phyloP scores from a whole-genome alignment of 2,797 vertebrate genomes.

The Adelosebastes latens region DNA sequence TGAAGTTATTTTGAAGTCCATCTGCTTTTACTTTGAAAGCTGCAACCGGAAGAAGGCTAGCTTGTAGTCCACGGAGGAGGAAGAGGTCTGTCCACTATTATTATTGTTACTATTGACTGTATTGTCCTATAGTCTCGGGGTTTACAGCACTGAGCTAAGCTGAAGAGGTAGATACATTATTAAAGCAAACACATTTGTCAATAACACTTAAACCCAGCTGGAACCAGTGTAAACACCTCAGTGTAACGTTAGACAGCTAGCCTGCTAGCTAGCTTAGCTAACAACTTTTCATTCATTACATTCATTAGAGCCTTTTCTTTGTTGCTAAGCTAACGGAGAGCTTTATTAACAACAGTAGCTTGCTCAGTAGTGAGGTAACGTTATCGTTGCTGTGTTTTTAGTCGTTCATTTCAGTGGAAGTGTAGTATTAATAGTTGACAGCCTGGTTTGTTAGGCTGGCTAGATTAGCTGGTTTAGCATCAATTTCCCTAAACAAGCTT shows the following conservation, averaged over 20 bases:
- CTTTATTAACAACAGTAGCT: conserved; percentile 14
- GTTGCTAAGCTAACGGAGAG: conserved; percentile 60
- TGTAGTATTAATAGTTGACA: neutral
- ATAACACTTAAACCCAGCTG: neutral
- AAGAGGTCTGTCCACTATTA: conserved; percentile 17
- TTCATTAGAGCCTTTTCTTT: conserved; percentile 59
- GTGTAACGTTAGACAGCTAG: conserved; percentile 29
- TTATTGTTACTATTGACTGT: conserved; percentile 14
- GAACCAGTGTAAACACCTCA: neutral
- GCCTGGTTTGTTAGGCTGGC: conserved; percentile 12
- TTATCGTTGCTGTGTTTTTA: neutral
- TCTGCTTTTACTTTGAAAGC: conserved; percentile 56
- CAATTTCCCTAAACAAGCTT: conserved; percentile 13
- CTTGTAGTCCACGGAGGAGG: conserved; percentile 19
- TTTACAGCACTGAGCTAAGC: neutral
- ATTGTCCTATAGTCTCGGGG: conserved; percentile 20
- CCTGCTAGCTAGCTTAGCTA: conserved; percentile 61
- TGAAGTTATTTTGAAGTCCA: accelerated
- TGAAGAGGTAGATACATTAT: conserved; percentile 36
- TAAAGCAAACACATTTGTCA: neutral
- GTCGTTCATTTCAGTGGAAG: too few species aligned
- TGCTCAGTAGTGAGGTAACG: neutral
- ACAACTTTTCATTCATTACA: conserved; percentile 80
- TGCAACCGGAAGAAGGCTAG: conserved; percentile 16
- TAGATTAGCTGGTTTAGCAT: conserved; percentile 44